Percentiles rank a stretch among this genome's conserved stretches.
phyloP scores from a whole-genome alignment of 2,797 vertebrate species.

The Rhodeus uyekii region DNA sequence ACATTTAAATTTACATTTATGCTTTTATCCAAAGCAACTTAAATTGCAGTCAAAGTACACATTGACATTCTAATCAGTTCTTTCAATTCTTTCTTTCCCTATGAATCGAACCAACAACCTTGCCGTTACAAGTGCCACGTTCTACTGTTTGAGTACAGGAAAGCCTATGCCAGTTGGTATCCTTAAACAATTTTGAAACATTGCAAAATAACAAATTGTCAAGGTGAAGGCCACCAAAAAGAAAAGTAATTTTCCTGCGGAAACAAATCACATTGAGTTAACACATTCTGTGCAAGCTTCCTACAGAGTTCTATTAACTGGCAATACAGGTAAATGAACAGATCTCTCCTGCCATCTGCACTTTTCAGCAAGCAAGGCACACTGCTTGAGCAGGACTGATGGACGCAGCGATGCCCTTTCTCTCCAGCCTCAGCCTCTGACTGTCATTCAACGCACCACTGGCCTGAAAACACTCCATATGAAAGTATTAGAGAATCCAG shows the following conservation, averaged over 20 bases:
- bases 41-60: too few species aligned
- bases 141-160: too few species aligned
- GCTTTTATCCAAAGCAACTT: too few species aligned
- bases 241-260: background rate
- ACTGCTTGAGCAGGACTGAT: conserved; percentile 15
- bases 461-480: conserved; percentile 21
- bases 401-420: conserved; percentile 24
- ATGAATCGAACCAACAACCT: too few species aligned
- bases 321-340: conserved; percentile 35
- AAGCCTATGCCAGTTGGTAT: too few species aligned
- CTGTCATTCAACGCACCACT: conserved; percentile 22
- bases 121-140: too few species aligned
- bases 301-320: conserved; percentile 4
- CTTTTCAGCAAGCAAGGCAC: conserved; percentile 26
- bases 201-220: background rate
- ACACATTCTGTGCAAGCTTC: background rate
- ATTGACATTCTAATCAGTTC: too few species aligned
- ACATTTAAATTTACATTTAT: too few species aligned
- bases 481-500: conserved; percentile 53
- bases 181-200: background rate
- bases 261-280: background rate
- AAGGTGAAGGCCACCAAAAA: background rate
- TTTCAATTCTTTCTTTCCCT: too few species aligned
- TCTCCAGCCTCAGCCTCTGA: background rate
- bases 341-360: conserved; percentile 25